These are phyloP conservation scores for Homalodisca vitripennis DNA, from an alignment of 1,140 invertebrate species.

Conservation along the genomic window DNA sequence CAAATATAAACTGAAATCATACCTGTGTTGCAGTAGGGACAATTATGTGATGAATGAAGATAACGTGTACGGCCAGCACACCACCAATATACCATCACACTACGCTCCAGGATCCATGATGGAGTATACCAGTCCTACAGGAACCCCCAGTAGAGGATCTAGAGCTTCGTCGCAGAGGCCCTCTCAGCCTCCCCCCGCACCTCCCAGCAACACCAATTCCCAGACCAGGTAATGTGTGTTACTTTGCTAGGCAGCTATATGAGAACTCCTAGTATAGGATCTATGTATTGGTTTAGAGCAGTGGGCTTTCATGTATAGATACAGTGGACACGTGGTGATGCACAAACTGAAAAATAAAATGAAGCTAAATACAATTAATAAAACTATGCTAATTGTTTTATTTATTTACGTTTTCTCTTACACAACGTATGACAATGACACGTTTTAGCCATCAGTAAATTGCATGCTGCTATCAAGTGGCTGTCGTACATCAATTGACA, in stretches of 20 bases:
- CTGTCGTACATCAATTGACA: too few species aligned
- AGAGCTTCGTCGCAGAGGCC: constrained; percentile 55
- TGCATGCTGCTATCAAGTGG: too few species aligned
- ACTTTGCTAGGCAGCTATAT: not conserved
- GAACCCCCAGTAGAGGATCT: constrained; percentile 56
- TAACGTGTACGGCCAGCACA: constrained; percentile 45
- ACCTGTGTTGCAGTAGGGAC: constrained; percentile 18
- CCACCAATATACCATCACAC: constrained; percentile 28
- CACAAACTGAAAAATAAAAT: too few species aligned
- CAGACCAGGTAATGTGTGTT: constrained; percentile 22
- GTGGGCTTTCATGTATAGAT: too few species aligned
- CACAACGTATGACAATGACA: too few species aligned
- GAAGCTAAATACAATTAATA: too few species aligned
- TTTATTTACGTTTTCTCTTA: too few species aligned
- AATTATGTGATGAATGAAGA: constrained; percentile 46
- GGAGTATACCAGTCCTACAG: constrained; percentile 41
- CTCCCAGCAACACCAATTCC: constrained; percentile 65
- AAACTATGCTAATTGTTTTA: too few species aligned
- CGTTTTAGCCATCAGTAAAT: too few species aligned
- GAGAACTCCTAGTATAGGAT: not conserved
- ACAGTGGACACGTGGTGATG: too few species aligned
- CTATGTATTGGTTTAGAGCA: too few species aligned
- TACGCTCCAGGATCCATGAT: constrained; percentile 31
- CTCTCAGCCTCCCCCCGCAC: constrained; percentile 83
- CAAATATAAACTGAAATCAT: too few species aligned